Conservation (phyloP, 2,797 vertebrate species). For the Simalia tracyae region DNA sequence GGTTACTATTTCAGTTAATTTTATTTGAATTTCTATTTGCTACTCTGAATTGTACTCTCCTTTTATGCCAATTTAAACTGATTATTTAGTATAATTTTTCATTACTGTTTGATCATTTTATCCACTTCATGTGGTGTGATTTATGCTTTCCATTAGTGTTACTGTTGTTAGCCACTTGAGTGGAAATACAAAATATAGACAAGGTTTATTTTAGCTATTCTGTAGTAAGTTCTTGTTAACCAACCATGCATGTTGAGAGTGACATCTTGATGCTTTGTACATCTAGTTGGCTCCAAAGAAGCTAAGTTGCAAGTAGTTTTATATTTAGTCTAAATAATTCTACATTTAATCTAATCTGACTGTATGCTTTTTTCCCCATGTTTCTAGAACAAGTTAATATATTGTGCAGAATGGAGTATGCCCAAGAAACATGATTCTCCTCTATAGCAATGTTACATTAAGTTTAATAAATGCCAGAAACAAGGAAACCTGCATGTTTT, state of each 20-base stretch:
- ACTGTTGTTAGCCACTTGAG: neutral
- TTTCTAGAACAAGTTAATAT: neutral
- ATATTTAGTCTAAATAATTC: neutral
- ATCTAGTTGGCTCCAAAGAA: neutral
- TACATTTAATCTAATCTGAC: neutral
- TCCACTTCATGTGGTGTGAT: neutral
- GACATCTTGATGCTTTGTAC: neutral
- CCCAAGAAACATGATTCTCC: neutral
- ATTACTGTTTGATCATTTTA: neutral
- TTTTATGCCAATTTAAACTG: neutral
- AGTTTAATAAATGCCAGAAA: neutral
- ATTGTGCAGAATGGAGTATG: neutral
- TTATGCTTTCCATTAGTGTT: neutral
- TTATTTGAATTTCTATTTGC: neutral
- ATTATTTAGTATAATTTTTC: neutral
- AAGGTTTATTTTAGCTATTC: neutral
- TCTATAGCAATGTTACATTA: neutral
- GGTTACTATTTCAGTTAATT: neutral
- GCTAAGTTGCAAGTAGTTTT: neutral
- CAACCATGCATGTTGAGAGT: neutral
- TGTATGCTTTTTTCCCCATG: neutral
- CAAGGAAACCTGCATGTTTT: neutral
- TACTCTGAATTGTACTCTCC: too few species aligned
- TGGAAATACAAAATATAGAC: neutral
- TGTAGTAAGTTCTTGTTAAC: neutral